These are phyloP conservation scores for Xenotilapia flavipinnis DNA, from an alignment of 2,113 vertebrate species.

Conservation along the genomic window DNA sequence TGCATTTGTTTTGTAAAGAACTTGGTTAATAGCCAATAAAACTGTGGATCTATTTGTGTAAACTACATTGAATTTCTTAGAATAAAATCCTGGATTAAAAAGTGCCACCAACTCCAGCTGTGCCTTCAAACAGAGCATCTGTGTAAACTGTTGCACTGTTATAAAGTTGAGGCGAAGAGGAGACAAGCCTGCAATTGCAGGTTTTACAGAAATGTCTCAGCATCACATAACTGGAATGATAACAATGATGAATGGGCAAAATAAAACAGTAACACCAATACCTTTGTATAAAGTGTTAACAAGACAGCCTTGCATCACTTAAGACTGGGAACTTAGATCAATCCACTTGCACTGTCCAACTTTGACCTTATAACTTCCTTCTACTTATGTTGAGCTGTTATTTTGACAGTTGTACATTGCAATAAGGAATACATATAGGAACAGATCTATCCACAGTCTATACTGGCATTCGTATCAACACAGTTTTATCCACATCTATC, in stretches of 20 bases:
- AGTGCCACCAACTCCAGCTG: neutral
- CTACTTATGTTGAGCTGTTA: no score
- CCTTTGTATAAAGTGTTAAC: neutral
- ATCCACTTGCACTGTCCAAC: neutral
- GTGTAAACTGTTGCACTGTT: neutral
- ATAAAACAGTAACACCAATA: neutral
- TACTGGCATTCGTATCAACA: neutral
- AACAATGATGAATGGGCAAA: neutral
- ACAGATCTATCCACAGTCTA: neutral
- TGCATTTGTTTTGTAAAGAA: neutral
- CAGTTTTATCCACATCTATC: neutral
- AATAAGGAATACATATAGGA: neutral
- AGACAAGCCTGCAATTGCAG: neutral
- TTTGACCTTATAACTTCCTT: neutral
- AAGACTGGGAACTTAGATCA: neutral
- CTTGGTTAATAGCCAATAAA: neutral
- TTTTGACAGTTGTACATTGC: neutral
- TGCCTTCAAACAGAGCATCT: neutral
- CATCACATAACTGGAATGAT: neutral
- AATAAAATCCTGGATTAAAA: neutral
- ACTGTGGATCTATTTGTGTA: neutral
- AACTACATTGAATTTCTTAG: neutral
- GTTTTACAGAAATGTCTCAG: neutral
- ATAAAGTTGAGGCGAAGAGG: neutral
- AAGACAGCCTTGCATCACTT: neutral